Evolutionary conservation across 2,888 invertebrate genomes (phyloP), one percentile per base, ranked within the genome.

Genomic region (Troides aeacus): DNA sequence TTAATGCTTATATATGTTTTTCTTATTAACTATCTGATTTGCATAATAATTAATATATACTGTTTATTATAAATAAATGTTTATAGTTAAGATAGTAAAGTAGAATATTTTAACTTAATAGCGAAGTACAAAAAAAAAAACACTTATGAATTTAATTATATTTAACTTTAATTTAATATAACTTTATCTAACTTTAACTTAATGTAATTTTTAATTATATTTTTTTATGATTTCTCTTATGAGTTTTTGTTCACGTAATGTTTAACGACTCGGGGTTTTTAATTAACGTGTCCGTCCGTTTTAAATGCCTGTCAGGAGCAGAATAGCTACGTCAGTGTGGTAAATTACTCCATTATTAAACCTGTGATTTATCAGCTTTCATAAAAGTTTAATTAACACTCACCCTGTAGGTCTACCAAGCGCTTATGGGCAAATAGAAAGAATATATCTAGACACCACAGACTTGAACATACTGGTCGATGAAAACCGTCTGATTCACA

Each of bases 401-500:
- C 69, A 72, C 53, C 65, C 88, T 87, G 56, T 84, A 93, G 92
- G 84, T 82, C 76, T 91, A 74, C 89, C 90, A 76, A 78, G 80
- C 76, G 85, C 83, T 82, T 84, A 89, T 82, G 84, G 88, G 77
- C 86, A 90, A 74, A 74, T 82, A 74, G 84, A 88, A 39, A 88
- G 84, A 74, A 79, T 95, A 75, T 92, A 87, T 72, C 82, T 95
- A 64, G 93, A 94, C 62, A 80, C 85, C 60, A 93, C 94, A 74
- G 95, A 95, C 83, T 80, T 96, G 71, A 92, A 89, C 72, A 84
- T 96, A 50, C 84, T 94, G 53, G 88, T 95, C 50, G 93, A 94
- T 74, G 85, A 92, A 73, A 93, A 93, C 18, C 87, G 89, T 72
- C 86, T 90, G 6, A 93, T 95, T 78, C 88, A 91, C 76, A 82